A percentile compares a stretch with the other conserved stretches of the same genome.
Evolutionary conservation across 2,888 invertebrate genomes (phyloP).

Genomic region (Drosophila rellima): DNA sequence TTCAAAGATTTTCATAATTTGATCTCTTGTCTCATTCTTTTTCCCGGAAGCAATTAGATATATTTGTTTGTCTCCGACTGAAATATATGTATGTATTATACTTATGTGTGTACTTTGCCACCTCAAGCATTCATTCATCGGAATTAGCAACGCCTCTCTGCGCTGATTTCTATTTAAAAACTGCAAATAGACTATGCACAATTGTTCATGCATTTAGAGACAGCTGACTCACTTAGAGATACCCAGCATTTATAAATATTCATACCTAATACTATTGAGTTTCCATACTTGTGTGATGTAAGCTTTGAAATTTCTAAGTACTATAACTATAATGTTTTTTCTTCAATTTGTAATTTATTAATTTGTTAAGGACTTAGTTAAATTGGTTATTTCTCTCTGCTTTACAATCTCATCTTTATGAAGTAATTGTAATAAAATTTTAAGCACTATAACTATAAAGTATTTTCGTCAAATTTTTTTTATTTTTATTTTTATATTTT

Average conservation of each 20-base stretch:
- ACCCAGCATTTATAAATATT: not conserved
- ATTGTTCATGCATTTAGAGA: not conserved
- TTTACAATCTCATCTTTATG: not conserved
- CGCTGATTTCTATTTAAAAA: slow-evolving; percentile 21
- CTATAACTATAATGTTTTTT: not conserved
- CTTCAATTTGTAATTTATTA: not conserved
- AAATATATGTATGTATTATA: not conserved
- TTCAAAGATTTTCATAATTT: slow-evolving; percentile 29
- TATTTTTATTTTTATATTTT: not conserved
- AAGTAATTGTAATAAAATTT: not conserved
- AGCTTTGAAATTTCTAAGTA: not conserved
- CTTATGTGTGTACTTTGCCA: slow-evolving; percentile 17
- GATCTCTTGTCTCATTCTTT: slow-evolving; percentile 6
- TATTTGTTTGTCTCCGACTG: slow-evolving; percentile 10
- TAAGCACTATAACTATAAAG: not conserved
- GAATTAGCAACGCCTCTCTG: slow-evolving; percentile 24
- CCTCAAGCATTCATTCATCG: slow-evolving; percentile 41
- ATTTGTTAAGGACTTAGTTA: not conserved
- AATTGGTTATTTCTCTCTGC: no score
- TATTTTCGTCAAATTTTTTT: not conserved
- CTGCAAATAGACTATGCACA: slow-evolving; percentile 5
- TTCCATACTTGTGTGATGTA: no score
- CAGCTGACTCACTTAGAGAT: slow-evolving; percentile 3
- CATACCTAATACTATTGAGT: no score
- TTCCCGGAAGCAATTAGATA: slow-evolving; percentile 75